phyloP scores from a whole-genome alignment of 2,113 vertebrate species.

The Neotoma lepida region DNA sequence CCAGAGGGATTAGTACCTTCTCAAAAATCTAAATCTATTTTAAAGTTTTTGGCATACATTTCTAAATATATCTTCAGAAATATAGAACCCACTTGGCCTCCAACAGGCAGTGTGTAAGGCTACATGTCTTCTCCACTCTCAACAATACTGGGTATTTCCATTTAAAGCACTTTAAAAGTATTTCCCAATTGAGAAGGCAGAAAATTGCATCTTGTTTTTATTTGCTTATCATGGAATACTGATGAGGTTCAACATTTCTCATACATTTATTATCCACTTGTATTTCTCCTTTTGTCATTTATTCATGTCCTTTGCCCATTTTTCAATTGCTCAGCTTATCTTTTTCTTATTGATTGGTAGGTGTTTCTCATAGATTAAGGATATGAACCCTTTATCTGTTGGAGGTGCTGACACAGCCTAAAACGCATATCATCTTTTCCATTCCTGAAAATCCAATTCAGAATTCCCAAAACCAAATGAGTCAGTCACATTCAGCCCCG shows the following conservation, averaged over 20 bases:
- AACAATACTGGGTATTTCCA: constrained; percentile 55
- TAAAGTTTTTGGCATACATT: constrained; percentile 47
- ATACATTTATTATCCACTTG: constrained; percentile 72
- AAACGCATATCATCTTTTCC: constrained; percentile 12
- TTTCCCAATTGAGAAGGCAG: constrained; percentile 67
- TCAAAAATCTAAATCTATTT: constrained; percentile 56
- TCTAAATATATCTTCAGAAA: constrained; percentile 52
- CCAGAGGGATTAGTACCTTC: constrained; percentile 40
- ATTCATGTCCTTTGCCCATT: constrained; percentile 72
- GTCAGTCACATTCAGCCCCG: not conserved
- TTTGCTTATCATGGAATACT: constrained; percentile 76
- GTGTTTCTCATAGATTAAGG: constrained; percentile 69
- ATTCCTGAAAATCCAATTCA: constrained; percentile 2
- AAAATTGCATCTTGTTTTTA: constrained; percentile 77
- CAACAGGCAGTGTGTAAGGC: not conserved
- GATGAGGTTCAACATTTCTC: constrained; percentile 69
- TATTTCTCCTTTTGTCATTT: constrained; percentile 73
- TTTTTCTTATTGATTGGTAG: constrained; percentile 76
- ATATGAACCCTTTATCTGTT: constrained; percentile 75
- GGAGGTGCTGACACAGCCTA: constrained; percentile 52
- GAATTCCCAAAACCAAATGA: not conserved
- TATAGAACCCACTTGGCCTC: constrained; percentile 50
- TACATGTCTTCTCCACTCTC: constrained; percentile 26
- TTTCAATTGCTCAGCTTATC: constrained; percentile 72
- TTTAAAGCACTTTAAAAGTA: constrained; percentile 69